These are phyloP conservation scores for Furcula furcula DNA, from an alignment of 2,888 invertebrate species.

Conservation along the genomic window DNA sequence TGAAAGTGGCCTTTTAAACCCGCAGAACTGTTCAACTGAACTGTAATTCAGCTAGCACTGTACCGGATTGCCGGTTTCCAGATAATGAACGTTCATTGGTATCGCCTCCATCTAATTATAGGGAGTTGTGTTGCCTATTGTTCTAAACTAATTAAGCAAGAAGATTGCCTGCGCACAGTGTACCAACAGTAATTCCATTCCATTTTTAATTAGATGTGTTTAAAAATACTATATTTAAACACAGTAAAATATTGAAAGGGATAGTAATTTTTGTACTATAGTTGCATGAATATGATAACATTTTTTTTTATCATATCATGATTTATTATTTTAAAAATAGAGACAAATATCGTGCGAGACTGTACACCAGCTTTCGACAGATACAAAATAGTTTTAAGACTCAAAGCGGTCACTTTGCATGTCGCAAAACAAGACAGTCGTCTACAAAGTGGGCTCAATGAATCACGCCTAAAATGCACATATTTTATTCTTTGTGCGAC, in stretches of 20 bases:
- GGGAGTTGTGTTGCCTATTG: background rate
- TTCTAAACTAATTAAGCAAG: background rate
- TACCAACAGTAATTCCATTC: background rate
- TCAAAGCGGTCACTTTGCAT: conserved; percentile 23
- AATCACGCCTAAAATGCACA: conserved; percentile 33
- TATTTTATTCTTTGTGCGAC: conserved; percentile 36
- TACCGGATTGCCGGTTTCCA: conserved; percentile 1
- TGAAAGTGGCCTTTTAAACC: too few species aligned
- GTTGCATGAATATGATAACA: too few species aligned
- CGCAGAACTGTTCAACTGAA: background rate
- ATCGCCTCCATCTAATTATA: background rate
- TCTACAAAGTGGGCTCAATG: conserved; percentile 31
- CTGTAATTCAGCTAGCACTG: background rate
- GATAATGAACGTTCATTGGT: background rate
- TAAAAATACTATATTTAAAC: too few species aligned
- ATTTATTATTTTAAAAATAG: too few species aligned
- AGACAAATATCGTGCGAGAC: too few species aligned
- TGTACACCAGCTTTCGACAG: too few species aligned
- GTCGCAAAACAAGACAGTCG: conserved; percentile 18
- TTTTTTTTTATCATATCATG: too few species aligned
- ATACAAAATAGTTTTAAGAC: too few species aligned
- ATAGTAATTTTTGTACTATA: too few species aligned
- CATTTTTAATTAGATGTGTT: too few species aligned
- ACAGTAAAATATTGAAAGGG: too few species aligned
- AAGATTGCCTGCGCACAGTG: too few species aligned